Conservation (phyloP, 2,797 vertebrate genomes). For the Gymnocypris eckloni region DNA sequence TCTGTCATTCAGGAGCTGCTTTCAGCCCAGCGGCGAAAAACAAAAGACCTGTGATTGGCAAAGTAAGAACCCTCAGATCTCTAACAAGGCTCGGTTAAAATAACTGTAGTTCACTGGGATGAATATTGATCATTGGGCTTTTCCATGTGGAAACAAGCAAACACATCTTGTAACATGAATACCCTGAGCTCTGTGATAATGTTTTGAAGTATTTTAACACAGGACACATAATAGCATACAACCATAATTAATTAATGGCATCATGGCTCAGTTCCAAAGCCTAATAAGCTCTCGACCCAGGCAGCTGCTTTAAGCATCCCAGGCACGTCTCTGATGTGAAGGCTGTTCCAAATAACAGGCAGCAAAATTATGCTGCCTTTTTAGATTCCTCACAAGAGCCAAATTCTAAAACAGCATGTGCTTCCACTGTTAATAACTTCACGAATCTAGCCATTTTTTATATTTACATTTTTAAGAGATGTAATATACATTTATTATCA, state of each 20-base stretch:
- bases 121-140: constrained; percentile 18
- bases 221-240: constrained; percentile 28
- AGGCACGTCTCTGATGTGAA: not conserved
- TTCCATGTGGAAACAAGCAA: constrained; percentile 9
- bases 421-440: not conserved
- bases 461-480: not conserved
- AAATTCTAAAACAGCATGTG: not conserved
- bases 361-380: constrained; percentile 7
- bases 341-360: constrained; percentile 17
- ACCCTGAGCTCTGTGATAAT: not conserved
- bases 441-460: not conserved
- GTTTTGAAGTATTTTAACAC: not conserved
- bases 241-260: constrained; percentile 33
- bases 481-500: not conserved
- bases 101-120: constrained; percentile 3
- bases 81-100: constrained; percentile 1
- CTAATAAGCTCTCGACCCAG: constrained; percentile 20
- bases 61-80: constrained; percentile 27
- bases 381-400: constrained; percentile 4
- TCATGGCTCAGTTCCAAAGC: constrained; percentile 35
- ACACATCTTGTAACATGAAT: not conserved
- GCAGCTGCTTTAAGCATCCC: not conserved
- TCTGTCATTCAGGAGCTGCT: constrained; percentile 29
- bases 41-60: constrained; percentile 7
- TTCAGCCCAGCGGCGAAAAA: not conserved